Conservation (phyloP, 2,797 vertebrate species). For the Amazona ochrocephala region DNA sequence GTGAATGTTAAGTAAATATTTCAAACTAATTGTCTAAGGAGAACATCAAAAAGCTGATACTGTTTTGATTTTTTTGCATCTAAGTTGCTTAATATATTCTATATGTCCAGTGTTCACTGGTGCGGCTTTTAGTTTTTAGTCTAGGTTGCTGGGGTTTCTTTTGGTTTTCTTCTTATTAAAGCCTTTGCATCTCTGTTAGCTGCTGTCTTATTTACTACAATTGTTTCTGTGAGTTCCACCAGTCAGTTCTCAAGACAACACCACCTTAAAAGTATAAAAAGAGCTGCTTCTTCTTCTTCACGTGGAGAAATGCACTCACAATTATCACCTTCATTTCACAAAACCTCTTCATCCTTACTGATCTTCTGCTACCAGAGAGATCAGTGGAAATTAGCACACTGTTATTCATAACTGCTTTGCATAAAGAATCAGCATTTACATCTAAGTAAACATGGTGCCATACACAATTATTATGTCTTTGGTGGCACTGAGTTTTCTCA, state of each 20-base stretch:
- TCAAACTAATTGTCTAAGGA: neutral
- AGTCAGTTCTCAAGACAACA: neutral
- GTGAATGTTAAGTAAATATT: neutral
- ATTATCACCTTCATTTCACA: neutral
- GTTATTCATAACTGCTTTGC: neutral
- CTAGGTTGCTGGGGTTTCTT: rapidly evolving
- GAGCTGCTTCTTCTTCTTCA: neutral
- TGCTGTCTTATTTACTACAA: neutral
- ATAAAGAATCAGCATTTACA: neutral
- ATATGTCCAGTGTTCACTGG: neutral
- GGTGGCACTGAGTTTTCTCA: neutral
- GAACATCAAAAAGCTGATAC: neutral
- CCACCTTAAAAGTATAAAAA: neutral
- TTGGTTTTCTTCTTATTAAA: neutral
- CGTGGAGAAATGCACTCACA: neutral
- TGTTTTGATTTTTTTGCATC: neutral
- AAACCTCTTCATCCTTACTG: neutral
- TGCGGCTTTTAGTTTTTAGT: neutral
- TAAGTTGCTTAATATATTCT: neutral
- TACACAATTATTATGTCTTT: neutral
- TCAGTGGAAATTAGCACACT: neutral
- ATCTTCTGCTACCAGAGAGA: neutral
- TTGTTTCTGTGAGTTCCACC: neutral
- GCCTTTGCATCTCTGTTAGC: neutral
- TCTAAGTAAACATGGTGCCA: neutral